Percentiles rank a stretch among this genome's conserved stretches.
These are phyloP conservation scores for Taenioides sp. DNA, from an alignment of 2,797 vertebrate species.

Conservation along the genomic window DNA sequence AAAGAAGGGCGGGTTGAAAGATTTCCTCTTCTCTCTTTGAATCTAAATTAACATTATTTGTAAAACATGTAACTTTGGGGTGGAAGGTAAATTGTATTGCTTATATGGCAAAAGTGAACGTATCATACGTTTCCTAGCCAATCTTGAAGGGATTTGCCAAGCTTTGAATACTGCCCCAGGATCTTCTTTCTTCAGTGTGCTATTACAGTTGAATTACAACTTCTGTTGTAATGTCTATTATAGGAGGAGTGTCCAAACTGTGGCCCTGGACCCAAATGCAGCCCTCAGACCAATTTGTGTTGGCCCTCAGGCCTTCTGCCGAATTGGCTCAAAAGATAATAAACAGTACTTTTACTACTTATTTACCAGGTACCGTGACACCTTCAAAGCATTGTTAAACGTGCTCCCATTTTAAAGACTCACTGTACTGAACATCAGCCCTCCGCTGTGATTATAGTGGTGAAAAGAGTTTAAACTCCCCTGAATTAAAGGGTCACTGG, in stretches of 20 bases:
- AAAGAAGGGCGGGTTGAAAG: slow-evolving; percentile 84
- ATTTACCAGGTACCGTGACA: no score
- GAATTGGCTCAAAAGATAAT: no score
- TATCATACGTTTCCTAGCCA: slow-evolving; percentile 28
- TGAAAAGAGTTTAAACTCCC: no score
- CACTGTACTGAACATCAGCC: no score
- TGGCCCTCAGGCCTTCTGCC: no score
- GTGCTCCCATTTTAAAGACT: no score
- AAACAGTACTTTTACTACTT: no score
- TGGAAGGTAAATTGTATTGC: slow-evolving; percentile 26
- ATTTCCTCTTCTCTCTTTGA: slow-evolving; percentile 90
- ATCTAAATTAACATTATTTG: slow-evolving; percentile 5
- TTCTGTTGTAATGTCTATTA: slow-evolving; percentile 27
- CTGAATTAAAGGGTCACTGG: slow-evolving; percentile 12
- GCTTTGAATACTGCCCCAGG: slow-evolving; percentile 42
- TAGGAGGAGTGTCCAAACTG: no score
- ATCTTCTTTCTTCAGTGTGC: slow-evolving; percentile 27
- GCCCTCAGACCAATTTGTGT: no score
- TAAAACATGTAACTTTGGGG: slow-evolving; percentile 9
- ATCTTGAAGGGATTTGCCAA: slow-evolving; percentile 33
- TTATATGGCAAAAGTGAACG: slow-evolving; percentile 16
- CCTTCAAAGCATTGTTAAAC: no score
- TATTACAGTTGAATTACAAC: slow-evolving; percentile 29
- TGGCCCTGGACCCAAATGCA: no score
- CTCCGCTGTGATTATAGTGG: no score